These are phyloP conservation scores for Cerastis leucographa DNA, from an alignment of 2,888 invertebrate species.

Conservation along the genomic window DNA sequence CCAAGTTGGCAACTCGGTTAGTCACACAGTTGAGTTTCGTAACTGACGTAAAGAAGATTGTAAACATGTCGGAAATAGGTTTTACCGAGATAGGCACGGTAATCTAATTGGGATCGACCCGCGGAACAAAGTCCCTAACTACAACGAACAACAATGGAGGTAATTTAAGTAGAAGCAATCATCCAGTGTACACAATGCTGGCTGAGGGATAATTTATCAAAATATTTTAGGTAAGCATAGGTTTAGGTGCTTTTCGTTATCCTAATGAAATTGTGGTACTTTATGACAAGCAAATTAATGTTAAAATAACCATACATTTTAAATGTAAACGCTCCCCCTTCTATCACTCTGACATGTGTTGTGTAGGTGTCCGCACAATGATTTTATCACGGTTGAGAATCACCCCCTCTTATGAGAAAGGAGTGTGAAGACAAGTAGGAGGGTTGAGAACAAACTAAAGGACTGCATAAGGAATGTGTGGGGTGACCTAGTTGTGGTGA, in stretches of 20 bases:
- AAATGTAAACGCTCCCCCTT: conserved; percentile 3
- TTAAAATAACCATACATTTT: not conserved
- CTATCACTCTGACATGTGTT: conserved; percentile 13
- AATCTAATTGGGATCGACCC: conserved; percentile 64
- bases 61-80: conserved; percentile 77
- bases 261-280: conserved; percentile 30
- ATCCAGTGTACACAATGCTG: conserved; percentile 28
- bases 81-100: conserved; percentile 68
- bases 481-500: conserved; percentile 64
- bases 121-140: conserved; percentile 52
- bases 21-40: conserved; percentile 73
- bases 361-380: conserved; percentile 23
- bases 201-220: conserved; percentile 37
- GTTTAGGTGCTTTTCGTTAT: not conserved
- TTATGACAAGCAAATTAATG: not conserved
- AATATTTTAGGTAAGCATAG: conserved; percentile 22
- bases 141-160: conserved; percentile 54
- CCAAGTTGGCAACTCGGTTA: conserved; percentile 83
- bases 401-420: conserved; percentile 22
- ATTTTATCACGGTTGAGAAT: conserved; percentile 33
- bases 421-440: conserved; percentile 32
- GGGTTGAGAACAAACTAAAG: conserved; percentile 54
- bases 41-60: conserved; percentile 73
- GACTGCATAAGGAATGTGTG: conserved; percentile 62
- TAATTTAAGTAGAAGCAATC: conserved; percentile 43